Evolutionary conservation across 2,888 invertebrate genomes (phyloP).

Genomic region (Ennomos quercinarius): DNA sequence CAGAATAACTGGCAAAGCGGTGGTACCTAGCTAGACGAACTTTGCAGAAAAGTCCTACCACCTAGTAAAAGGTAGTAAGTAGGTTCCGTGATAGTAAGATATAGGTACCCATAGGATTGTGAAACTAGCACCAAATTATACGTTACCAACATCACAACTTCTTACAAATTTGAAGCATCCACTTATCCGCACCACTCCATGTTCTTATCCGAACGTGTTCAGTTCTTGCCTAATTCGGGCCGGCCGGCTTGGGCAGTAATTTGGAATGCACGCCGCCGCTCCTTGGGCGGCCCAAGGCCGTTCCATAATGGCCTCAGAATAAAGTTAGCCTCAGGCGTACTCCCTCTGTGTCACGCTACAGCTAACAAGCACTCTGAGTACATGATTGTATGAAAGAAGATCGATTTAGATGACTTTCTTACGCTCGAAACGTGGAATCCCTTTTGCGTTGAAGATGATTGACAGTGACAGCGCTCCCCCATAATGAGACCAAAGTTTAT

Average conservation of each 20-base stretch:
- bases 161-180: background rate
- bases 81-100: too few relatives aligned
- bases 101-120: conserved; percentile 9
- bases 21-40: too few relatives aligned
- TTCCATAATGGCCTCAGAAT: conserved; percentile 5
- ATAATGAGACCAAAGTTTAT: too few relatives aligned
- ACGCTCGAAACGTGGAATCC: background rate
- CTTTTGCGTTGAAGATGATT: conserved; percentile 18
- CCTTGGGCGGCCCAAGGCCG: conserved; percentile 28
- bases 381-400: conserved; percentile 12
- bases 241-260: conserved; percentile 11
- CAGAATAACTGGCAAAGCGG: too few relatives aligned
- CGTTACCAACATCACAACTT: conserved; percentile 10
- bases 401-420: conserved; percentile 7
- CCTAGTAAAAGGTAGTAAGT: too few relatives aligned
- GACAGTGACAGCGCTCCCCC: conserved; percentile 13
- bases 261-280: conserved; percentile 26
- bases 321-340: conserved; percentile 13
- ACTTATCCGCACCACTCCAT: conserved; percentile 22
- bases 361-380: conserved; percentile 1
- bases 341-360: conserved; percentile 23
- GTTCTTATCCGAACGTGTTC: conserved; percentile 17
- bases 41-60: too few relatives aligned
- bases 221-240: conserved; percentile 24
- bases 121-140: background rate